Evolutionary conservation across 2,888 invertebrate species (phyloP), one percentile per base, ranked within the genome.

Genomic region (Euzetes globulus): DNA sequence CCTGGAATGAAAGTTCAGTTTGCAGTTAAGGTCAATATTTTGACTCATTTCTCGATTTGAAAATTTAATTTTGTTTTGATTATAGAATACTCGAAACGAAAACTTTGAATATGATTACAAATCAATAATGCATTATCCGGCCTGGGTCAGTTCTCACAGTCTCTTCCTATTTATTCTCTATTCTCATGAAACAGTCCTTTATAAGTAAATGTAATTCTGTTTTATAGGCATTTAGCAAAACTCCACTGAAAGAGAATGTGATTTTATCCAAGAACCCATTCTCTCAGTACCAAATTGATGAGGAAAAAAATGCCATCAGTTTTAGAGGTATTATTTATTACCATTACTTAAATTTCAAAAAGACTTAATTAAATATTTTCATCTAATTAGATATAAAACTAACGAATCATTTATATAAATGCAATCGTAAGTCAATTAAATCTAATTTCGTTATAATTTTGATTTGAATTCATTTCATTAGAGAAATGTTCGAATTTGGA

Each of bases 91-190:
- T 7, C 41, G 70, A 7, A 70, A 70, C 19, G 70, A 70, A 15
- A 76, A 68, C 22, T 74, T 75, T 11, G 76, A 77, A 47, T 78
- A 78, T 47, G 78, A 78, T 27, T 60, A 77, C 5, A 74, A 75
- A 1, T 78, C 78, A 19, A 77, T 78, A 11, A 78, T 78, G 78
- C 78, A 78, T 37, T 78, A 78, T 33, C 75, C 76, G 29, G 70
- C 77, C 5, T 73, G 76, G 60, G 78, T 78, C 58, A 75, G 72
- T 7, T 58, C 50, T 17, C n/a, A 50, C n/a, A n/a, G n/a, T n/a
- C 41, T 11, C 6, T 41, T 1, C n/a, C 50, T n/a, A 50, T n/a
- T n/a, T n/a, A 17, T n/a, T 11, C 2, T n/a, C n/a, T 25, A 27
- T 58, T 27, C 9, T n/a, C n/a, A n/a, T n/a, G n/a, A n/a, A n/a